Percentiles rank a stretch among this genome's conserved stretches.
These are phyloP conservation scores for Coenonympha glycerion DNA, from an alignment of 2,888 invertebrate genomes.

Conservation along the genomic window DNA sequence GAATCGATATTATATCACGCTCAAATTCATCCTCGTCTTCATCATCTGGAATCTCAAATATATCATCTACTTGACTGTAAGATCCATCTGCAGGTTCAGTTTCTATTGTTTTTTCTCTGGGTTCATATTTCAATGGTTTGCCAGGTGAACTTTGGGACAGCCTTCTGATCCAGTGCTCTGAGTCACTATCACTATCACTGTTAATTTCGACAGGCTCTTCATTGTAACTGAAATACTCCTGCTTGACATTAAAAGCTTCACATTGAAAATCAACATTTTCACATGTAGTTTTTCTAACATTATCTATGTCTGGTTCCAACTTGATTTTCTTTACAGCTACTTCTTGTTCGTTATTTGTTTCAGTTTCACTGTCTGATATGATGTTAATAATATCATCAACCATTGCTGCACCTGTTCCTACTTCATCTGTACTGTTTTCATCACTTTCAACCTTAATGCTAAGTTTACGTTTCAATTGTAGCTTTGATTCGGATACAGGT, in stretches of 20 bases:
- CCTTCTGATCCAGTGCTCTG: slow-evolving; percentile 68
- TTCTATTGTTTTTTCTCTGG: slow-evolving; percentile 32
- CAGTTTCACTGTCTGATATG: slow-evolving; percentile 51
- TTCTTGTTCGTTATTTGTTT: slow-evolving; percentile 24
- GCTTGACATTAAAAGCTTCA: slow-evolving; percentile 61
- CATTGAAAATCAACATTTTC: slow-evolving; percentile 51
- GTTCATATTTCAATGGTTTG: slow-evolving; percentile 48
- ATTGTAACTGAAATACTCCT: slow-evolving; percentile 57
- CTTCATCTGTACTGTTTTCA: slow-evolving; percentile 12
- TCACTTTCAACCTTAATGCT: slow-evolving; percentile 21
- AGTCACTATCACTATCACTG: slow-evolving; percentile 72
- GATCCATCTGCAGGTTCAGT: slow-evolving; percentile 47
- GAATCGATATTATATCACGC: slow-evolving; percentile 51
- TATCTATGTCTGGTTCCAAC: slow-evolving; percentile 35
- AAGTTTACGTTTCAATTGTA: slow-evolving; percentile 47
- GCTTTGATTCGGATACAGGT: slow-evolving; percentile 33
- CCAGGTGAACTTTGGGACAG: slow-evolving; percentile 70
- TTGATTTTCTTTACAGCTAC: slow-evolving; percentile 40
- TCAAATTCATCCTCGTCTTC: slow-evolving; percentile 42
- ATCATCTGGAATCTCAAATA: slow-evolving; percentile 35
- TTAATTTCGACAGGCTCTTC: slow-evolving; percentile 56
- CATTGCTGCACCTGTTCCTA: background rate
- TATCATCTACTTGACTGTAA: slow-evolving; percentile 60
- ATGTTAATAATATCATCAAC: slow-evolving; percentile 36
- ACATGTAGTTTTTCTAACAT: slow-evolving; percentile 35